Evolutionary conservation across 2,113 vertebrate genomes (phyloP), one percentile per base, ranked within the genome.

Genomic region (Myiozetetes cayanensis): DNA sequence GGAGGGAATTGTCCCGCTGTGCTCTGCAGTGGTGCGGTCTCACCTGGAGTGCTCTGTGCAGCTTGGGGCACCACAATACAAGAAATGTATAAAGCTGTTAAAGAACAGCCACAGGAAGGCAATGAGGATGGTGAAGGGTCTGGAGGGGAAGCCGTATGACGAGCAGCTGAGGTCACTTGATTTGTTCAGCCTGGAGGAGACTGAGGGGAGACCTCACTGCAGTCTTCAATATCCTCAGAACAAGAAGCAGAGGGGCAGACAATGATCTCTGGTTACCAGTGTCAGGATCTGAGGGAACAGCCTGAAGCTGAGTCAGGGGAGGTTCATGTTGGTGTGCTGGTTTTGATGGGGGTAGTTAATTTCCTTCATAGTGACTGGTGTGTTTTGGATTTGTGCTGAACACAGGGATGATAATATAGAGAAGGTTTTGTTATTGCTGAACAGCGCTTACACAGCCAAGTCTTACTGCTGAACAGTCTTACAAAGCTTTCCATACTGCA

Each of bases 41-140:
- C n/a, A 63, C 7, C 12, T 72, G 0, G 0, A 1, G n/a, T 21
- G n/a, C 56, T 55, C 13, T 41, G 24, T 18, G 58, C 56, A 41
- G 10, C 41, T 87, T 55, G 30, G 49, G 56, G 58, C n/a, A 63
- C 4, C 56, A 21, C 30, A 63, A 18, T 18, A 63, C 17, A 35
- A 63, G 71, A n/a, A 49, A 63, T 2, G 30, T 5, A 55, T 11
- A 21, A 47, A 78, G n/a, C 10, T 63, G 53, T n/a, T 41, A 55
- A 41, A 70, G 28, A 55, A 10, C 39, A 16, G n/a, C 10, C 30
- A 41, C 63, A 79, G 30, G 16, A 79, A 11, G 13, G 14, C 49
- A 7, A 31, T 0, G 0, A 47, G 10, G 8, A 25, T 18, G 10
- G 8, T 41, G 30, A 55, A 47, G 13, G 16, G 20, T 21, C 41